Base-by-base conservation (phyloP, 2,797 vertebrate genomes). In the Nyctalus aviator region DNA sequence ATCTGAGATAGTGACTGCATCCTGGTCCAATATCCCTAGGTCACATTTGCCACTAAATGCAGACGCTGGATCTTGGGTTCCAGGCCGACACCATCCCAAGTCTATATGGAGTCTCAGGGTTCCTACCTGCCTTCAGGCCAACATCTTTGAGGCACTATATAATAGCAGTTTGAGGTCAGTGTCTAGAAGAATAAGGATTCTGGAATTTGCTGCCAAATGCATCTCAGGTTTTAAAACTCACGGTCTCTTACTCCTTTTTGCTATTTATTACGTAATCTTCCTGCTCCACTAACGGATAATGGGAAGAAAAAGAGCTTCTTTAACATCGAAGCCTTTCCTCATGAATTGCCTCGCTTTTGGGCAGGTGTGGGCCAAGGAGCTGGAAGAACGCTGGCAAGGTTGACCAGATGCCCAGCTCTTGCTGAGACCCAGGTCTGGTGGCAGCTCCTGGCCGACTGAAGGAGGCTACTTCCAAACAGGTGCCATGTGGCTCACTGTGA, bases 211-310 rank as follows among this genome's bases (percentile, higher is more conserved):
- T 93, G 82, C 71, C 86, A 79, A 62, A 37, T n/a, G 55, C 81
- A 73, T 84, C 95, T 82, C 69, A 85, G 82, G 53, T 94, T 88
- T 87, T 96, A 94, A 87, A 79, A 88, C 79, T 66, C 72, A 37
- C 14, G 66, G 66, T 72, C 35, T 88, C 87, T 75, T 82, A 27
- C 55, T 92, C 53, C 10, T 50, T 76, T 85, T 53, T 77, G 55
- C 37, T 89, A 5, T 50, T 37, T 78, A 57, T 77, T 72, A 62
- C 27, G 13, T 30, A 73, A 66, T 35, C n/a, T 17, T 35, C 25
- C n/a, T 12, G 21, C 21, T 6, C 75, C 18, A 53, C 35, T 48
- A 44, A 3, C 37, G 76, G 37, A n/a, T 55, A 53, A 20, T 59
- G 30, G 81, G 53, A 81, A 69, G 78, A 23, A 73, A 83, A 89